phyloP scores from a whole-genome alignment of 1,140 invertebrate genomes.

The Pogonognathellus flavescens region DNA sequence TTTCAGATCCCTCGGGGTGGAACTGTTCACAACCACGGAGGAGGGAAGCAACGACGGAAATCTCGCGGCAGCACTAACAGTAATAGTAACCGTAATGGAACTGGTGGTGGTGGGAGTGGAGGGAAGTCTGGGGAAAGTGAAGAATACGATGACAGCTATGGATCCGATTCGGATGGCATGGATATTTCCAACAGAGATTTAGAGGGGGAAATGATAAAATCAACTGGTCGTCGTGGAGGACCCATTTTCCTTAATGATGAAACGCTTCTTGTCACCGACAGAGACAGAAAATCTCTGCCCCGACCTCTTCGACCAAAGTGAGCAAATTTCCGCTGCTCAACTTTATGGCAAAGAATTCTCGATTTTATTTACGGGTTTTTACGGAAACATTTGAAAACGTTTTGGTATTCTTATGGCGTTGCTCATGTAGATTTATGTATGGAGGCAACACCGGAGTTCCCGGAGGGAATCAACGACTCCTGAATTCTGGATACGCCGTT shows the following conservation, averaged over 20 bases:
- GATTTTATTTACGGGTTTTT: neutral
- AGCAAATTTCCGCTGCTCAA: neutral
- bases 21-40: slow-evolving; percentile 24
- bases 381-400: neutral
- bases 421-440: slow-evolving; percentile 12
- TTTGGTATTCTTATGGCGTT: neutral
- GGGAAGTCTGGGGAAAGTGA: slow-evolving; percentile 55
- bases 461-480: neutral
- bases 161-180: slow-evolving; percentile 55
- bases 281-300: slow-evolving; percentile 55
- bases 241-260: slow-evolving; percentile 55
- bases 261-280: slow-evolving; percentile 57
- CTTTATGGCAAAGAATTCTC: too few species aligned
- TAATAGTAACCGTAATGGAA: slow-evolving; percentile 6
- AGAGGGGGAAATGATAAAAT: slow-evolving; percentile 16
- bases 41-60: slow-evolving; percentile 20
- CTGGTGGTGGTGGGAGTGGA: slow-evolving; percentile 1
- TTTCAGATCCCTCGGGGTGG: slow-evolving; percentile 36
- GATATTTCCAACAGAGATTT: neutral
- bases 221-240: slow-evolving; percentile 8
- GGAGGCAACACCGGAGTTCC: slow-evolving; percentile 3
- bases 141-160: slow-evolving; percentile 59
- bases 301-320: slow-evolving; percentile 52
- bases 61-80: slow-evolving; percentile 34
- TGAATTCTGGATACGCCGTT: slow-evolving; percentile 26